Percentiles rank a stretch among this genome's conserved stretches.
Evolutionary conservation across 2,113 vertebrate genomes (phyloP).

Genomic region (Odontophorus gujanensis): DNA sequence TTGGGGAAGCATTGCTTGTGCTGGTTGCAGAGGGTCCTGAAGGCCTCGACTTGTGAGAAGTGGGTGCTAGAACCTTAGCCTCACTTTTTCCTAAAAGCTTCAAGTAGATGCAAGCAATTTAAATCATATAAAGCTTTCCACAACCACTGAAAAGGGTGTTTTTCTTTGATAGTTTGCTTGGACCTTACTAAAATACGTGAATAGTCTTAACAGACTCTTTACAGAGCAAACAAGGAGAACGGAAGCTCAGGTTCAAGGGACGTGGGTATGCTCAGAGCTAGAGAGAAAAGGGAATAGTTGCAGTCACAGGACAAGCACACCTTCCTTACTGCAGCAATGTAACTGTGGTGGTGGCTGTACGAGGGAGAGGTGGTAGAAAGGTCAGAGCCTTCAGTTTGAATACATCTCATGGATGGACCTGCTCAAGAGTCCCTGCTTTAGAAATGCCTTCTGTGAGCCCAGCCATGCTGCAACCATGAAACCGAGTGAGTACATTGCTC

Average conservation of each 20-base stretch:
- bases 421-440: not conserved
- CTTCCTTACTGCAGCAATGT: not conserved
- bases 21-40: not conserved
- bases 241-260: not conserved
- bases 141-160: not conserved
- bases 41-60: not conserved
- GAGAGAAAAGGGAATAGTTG: accelerated
- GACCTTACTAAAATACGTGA: not conserved
- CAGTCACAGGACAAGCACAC: not conserved
- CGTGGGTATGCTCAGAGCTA: not conserved
- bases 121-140: not conserved
- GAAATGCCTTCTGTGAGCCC: not conserved
- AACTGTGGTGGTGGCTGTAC: not conserved
- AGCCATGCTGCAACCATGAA: not conserved
- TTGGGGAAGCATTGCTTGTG: not conserved
- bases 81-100: not conserved
- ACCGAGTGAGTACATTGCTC: accelerated
- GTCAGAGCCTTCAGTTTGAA: not conserved
- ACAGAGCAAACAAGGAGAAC: not conserved
- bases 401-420: not conserved
- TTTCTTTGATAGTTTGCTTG: not conserved
- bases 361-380: not conserved
- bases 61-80: not conserved
- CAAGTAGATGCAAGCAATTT: not conserved
- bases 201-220: not conserved